A percentile compares a stretch with the other conserved stretches of the same genome.
Evolutionary conservation across 2,113 vertebrate genomes (phyloP).

Genomic region (Lagenorhynchus albirostris): DNA sequence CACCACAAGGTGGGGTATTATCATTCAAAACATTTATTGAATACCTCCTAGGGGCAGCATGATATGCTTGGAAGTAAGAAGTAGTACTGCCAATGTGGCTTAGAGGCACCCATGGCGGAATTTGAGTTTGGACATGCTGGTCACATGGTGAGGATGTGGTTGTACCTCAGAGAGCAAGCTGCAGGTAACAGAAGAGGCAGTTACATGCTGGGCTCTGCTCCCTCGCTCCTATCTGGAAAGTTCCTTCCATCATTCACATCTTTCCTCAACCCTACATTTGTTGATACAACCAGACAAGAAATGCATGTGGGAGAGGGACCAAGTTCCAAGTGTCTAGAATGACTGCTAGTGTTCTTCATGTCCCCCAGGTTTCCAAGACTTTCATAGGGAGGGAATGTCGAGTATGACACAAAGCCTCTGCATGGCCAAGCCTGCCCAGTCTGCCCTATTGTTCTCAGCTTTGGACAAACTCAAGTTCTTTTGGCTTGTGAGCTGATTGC

Average conservation of each 20-base stretch:
- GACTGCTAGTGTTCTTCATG: neutral
- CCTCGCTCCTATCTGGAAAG: neutral
- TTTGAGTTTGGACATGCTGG: neutral
- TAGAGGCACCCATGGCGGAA: neutral
- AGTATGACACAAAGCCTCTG: neutral
- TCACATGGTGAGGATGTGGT: neutral
- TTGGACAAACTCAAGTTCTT: neutral
- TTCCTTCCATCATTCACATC: neutral
- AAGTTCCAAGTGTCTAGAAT: neutral
- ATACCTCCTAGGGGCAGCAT: neutral
- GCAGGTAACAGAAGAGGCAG: neutral
- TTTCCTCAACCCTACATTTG: neutral
- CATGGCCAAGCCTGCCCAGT: neutral
- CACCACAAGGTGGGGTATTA: neutral
- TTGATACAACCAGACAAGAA: neutral
- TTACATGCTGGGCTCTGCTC: neutral
- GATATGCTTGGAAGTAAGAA: neutral
- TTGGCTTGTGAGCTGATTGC: neutral
- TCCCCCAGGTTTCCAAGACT: neutral
- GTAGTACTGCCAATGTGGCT: neutral
- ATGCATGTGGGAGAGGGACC: neutral
- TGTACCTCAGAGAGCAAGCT: neutral
- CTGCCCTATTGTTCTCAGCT: neutral
- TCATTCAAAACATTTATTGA: neutral
- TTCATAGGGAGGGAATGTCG: neutral